phyloP scores from a whole-genome alignment of 2,113 vertebrate genomes.

The Colossoma macropomum region DNA sequence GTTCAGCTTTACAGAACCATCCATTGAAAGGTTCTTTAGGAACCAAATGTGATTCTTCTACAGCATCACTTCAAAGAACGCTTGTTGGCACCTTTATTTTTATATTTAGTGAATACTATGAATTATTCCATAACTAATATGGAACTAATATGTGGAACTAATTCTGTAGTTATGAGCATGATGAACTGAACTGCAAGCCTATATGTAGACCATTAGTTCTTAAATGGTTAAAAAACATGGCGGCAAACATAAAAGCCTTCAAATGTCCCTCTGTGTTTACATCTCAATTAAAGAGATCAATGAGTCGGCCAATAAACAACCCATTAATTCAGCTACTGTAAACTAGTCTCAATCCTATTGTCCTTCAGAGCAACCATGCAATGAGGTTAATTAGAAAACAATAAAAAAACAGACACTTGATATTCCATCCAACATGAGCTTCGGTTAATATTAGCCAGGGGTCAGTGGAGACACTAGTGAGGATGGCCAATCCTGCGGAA shows the following conservation, averaged over 20 bases:
- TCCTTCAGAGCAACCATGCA: conserved; percentile 14
- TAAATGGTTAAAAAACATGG: not conserved
- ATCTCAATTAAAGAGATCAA: conserved; percentile 28
- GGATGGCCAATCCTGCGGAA: conserved; percentile 16
- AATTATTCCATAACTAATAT: too few species aligned
- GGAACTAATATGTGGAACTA: too few species aligned
- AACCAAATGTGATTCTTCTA: too few species aligned
- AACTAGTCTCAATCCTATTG: not conserved
- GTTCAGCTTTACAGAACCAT: too few species aligned
- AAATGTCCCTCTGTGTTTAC: conserved; percentile 16
- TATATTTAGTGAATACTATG: too few species aligned
- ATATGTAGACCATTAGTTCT: too few species aligned
- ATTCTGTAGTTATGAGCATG: too few species aligned
- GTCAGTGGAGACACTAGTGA: conserved; percentile 38
- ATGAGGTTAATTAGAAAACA: conserved; percentile 32
- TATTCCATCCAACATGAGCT: conserved; percentile 30
- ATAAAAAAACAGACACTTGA: conserved; percentile 28
- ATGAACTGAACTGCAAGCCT: not conserved
- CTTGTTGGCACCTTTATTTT: too few species aligned
- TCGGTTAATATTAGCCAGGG: conserved; percentile 47
- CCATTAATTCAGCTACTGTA: conserved; percentile 9
- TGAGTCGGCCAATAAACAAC: conserved; percentile 9
- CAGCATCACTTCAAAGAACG: too few species aligned
- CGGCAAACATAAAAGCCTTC: conserved; percentile 3
- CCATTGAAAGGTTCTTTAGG: too few species aligned